Base-by-base conservation (phyloP, 2,113 vertebrate genomes). In the Seriola aureovittata region DNA sequence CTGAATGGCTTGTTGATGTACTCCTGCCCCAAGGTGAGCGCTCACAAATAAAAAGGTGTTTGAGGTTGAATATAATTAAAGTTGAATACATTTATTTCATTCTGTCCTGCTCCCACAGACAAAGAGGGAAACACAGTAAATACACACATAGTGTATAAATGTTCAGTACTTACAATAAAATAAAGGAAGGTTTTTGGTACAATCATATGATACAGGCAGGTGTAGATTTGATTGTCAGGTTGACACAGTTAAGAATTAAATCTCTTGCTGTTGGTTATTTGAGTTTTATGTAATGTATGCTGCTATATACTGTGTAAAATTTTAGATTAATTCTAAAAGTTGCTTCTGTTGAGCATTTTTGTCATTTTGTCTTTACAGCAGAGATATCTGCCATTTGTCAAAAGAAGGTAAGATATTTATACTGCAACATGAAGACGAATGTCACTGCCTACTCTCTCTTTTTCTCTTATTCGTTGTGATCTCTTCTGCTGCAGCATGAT, bases 341-440 rank as follows among this genome's bases (percentile, higher is more conserved):
- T 46, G 25, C 5, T 54, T 44, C 7, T 71, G 19, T 76, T 64
- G 25, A 85, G 80, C 32, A 85, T 60, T 91, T 93, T 84, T 96
- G 78, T 97, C 81, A 72, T 89, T 96, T 94, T 95, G 91, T 93
- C 87, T 91, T 96, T 96, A 94, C 97, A 99, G 98, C 98, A 95
- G 98, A 99, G 95, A 99, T 99, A 95, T 99, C 98, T 94, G 98
- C 98, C 90, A 99, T 99, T 95, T 99, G 98, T 96, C 98, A 99
- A 95, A 99, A 99, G 95, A 99, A 99, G 98, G 98, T 99, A 97
- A 97, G 97, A 93, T 57, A 73, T 88, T 85, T 40, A n/a, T 70
- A 81, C 68, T 93, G 84, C 78, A 48, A 85, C 91, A 69, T 95
- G 83, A 90, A 68, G 78, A 89, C 93, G 46, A 85, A 85, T 94